phyloP scores from a whole-genome alignment of 1,140 invertebrate species.

The Episyrphus balteatus region DNA sequence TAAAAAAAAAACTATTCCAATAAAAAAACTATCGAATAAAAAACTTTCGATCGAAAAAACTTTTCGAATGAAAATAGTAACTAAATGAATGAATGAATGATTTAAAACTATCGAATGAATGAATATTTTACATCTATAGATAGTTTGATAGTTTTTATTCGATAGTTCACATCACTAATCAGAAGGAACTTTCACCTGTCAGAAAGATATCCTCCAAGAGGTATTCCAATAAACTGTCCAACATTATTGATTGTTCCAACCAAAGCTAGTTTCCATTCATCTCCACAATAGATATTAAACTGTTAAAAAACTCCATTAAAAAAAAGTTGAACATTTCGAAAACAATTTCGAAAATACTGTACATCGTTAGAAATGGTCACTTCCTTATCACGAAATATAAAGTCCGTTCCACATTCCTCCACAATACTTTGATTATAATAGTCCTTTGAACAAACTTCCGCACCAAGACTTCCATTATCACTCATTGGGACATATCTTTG shows the following conservation, averaged over 20 bases:
- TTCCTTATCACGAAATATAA: conserved; percentile 28
- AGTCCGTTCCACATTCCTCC: conserved; percentile 19
- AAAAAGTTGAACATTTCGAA: too few species aligned
- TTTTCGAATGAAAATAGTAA: too few species aligned
- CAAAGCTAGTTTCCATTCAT: conserved; percentile 56
- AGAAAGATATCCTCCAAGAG: conserved; percentile 54
- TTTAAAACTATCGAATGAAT: too few species aligned
- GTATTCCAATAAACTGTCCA: conserved; percentile 57
- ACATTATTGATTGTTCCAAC: conserved; percentile 61
- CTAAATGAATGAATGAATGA: too few species aligned
- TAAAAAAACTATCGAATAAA: too few species aligned
- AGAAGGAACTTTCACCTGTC: too few species aligned
- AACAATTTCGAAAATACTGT: background rate
- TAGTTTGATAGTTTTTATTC: too few species aligned
- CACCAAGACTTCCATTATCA: conserved; percentile 7
- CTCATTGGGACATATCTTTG: conserved; percentile 28
- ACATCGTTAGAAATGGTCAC: conserved; percentile 31
- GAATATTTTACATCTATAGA: too few species aligned
- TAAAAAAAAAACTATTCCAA: too few species aligned
- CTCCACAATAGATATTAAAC: conserved; percentile 29
- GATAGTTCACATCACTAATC: too few species aligned
- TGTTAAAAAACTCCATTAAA: conserved; percentile 6
- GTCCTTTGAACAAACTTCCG: conserved; percentile 25
- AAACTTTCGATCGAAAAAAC: too few species aligned
- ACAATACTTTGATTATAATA: conserved; percentile 34